A percentile compares a stretch with the other conserved stretches of the same genome.
These are phyloP conservation scores for Leptopilina drosophilae DNA, from an alignment of 2,888 invertebrate genomes.

Conservation along the genomic window DNA sequence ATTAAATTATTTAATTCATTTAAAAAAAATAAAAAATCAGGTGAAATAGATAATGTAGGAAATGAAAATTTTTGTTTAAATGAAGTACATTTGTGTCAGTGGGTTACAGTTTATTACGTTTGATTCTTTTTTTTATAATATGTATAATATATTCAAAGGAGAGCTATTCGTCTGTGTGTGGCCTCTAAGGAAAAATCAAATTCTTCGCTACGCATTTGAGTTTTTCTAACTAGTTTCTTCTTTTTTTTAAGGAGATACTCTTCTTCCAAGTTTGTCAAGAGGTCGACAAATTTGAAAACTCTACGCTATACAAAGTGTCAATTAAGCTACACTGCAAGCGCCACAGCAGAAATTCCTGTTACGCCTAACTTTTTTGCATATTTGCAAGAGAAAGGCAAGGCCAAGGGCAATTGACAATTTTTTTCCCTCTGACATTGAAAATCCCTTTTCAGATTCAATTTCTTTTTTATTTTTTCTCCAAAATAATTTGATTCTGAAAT, in stretches of 20 bases:
- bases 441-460: neutral
- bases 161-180: constrained; percentile 28
- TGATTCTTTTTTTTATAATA: neutral
- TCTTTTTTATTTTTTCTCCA: too few species aligned
- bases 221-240: constrained; percentile 24
- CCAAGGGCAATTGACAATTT: constrained; percentile 47
- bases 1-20: too few species aligned
- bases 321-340: constrained; percentile 63
- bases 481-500: neutral
- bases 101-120: neutral
- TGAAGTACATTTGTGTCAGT: constrained; percentile 11
- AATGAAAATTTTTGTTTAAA: too few species aligned
- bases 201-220: constrained; percentile 35
- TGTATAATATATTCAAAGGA: neutral
- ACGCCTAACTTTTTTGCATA: constrained; percentile 57
- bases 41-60: too few species aligned
- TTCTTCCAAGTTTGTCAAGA: constrained; percentile 45
- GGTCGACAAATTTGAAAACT: constrained; percentile 58
- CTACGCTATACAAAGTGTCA: constrained; percentile 66
- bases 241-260: constrained; percentile 23
- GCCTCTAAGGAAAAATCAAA: constrained; percentile 35
- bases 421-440: neutral
- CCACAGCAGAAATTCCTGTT: constrained; percentile 54
- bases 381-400: constrained; percentile 17
- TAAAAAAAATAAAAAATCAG: too few species aligned